Base-by-base conservation (phyloP, 2,888 invertebrate genomes). In the Lissonota sp. region DNA sequence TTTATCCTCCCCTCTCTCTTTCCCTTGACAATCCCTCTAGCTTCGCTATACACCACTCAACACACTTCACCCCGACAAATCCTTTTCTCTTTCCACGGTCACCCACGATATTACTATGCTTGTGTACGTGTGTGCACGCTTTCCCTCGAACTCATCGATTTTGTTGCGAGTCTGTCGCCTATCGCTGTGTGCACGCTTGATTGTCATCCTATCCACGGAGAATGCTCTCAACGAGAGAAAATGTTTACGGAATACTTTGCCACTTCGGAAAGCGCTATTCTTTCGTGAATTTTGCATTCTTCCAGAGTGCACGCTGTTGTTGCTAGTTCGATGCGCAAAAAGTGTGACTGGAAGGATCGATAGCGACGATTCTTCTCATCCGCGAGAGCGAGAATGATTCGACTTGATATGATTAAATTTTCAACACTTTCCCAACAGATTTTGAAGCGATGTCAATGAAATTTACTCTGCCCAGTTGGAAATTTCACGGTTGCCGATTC, bases 1-100 rank as follows among this genome's bases (percentile, higher is more conserved):
- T 84, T 83, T 49, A 64, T 46, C 58, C 49, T 78, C 46, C 60
- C 57, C 67, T 66, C 72, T 78, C 75, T 57, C 63, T 37, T 16
- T n/a, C n/a, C 44, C 64, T 14, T 3, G 26, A 3, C 1, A 26
- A 26, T 26, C 26, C 7, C 62, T 42, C 62, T 42, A 7, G 16
- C 40, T 77, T 66, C 55, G 60, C 16, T 39, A 63, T 69, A n/a
- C 40, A 70, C 64, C 58, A 60, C 70, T 58, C 26, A 6, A 12
- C 40, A 51, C 37, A 42, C 51, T 58, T 39, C 42, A 60, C 58
- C n/a, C 42, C 51, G 66, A 26, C n/a, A 58, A 55, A 55, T 16
- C 12, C 8, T 42, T 67, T 69, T 37, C 72, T 60, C 63, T 60
- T 69, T 62, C 44, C 12, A 16, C 53, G 16, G 44, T 37, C 40